Conservation (phyloP, 1,140 invertebrate species). For the Agrypnia vestita region DNA sequence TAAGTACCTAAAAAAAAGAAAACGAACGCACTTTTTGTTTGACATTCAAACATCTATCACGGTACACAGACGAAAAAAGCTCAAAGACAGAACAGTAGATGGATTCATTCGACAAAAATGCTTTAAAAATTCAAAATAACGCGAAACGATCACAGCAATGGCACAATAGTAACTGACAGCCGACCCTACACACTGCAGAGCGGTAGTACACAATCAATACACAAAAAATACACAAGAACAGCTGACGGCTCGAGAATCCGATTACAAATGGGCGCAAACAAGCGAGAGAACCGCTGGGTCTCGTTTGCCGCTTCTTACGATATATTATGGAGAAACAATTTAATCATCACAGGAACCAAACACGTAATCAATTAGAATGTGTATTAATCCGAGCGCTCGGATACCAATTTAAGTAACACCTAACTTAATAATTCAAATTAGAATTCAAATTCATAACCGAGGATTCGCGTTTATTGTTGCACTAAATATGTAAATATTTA, state of each 20-base stretch:
- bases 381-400: too few relatives aligned
- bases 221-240: conserved; percentile 36
- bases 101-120: conserved; percentile 20
- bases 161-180: conserved; percentile 37
- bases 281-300: conserved; percentile 13
- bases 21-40: conserved; percentile 42
- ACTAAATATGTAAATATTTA: too few relatives aligned
- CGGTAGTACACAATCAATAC: neutral
- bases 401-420: too few relatives aligned
- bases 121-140: conserved; percentile 7
- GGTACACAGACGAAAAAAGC: conserved; percentile 24
- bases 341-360: too few relatives aligned
- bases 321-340: too few relatives aligned
- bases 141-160: conserved; percentile 1
- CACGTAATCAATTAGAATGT: too few relatives aligned
- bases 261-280: conserved; percentile 13
- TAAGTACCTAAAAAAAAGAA: conserved; percentile 11
- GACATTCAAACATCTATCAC: conserved; percentile 19
- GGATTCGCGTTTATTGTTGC: too few relatives aligned
- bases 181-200: neutral
- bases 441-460: too few relatives aligned
- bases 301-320: neutral
- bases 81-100: neutral
- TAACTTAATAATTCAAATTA: too few relatives aligned
- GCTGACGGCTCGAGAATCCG: conserved; percentile 31